Evolutionary conservation across 1,140 invertebrate species (phyloP), one percentile per base, ranked within the genome.

Genomic region (Harpegnathos saltator): DNA sequence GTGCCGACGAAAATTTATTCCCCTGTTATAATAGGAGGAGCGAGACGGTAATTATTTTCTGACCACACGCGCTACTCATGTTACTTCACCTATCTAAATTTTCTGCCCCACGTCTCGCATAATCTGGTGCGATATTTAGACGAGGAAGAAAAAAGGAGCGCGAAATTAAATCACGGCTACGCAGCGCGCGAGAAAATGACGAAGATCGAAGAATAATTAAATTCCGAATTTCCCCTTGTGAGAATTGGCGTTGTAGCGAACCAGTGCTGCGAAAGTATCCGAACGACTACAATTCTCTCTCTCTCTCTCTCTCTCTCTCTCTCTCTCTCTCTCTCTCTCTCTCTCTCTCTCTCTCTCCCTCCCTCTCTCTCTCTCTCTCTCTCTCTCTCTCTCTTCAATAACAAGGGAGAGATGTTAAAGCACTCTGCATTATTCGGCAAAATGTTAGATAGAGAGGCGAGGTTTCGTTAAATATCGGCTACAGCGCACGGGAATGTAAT

Each of bases 1-100:
- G 44, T 56, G 38, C 0, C 22, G 58, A 17, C 17, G 29, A 56
- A 69, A 69, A 44, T 44, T 44, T 56, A 69, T 54, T 38, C 9
- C 15, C 22, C 1, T 26, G 26, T 80, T 71, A 59, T 59, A 78
- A 29, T 69, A 71, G n/a, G 14, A 19, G 33, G 71, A 29, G 38
- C n/a, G 26, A 48, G 17, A 33, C 24, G 44, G 44, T 63, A 80
- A 80, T 80, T 68, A 78, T 80, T 80, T 77, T 59, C 54, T 59
- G 58, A 44, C 33, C 38, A 48, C 38, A 48, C 22, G 17, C 52
- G 22, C 48, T 58, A 38, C 52, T 38, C 62, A 5, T 59, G 58
- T 80, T 80, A 59, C 17, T 71, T 69, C 22, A 56, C 17, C 65
- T 19, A 15, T 48, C 65, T 33, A 71, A 71, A 80, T 80, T 80